A percentile compares a stretch with the other conserved stretches of the same genome.
Evolutionary conservation across 2,113 vertebrate genomes (phyloP).

Genomic region (Jaculus jaculus): DNA sequence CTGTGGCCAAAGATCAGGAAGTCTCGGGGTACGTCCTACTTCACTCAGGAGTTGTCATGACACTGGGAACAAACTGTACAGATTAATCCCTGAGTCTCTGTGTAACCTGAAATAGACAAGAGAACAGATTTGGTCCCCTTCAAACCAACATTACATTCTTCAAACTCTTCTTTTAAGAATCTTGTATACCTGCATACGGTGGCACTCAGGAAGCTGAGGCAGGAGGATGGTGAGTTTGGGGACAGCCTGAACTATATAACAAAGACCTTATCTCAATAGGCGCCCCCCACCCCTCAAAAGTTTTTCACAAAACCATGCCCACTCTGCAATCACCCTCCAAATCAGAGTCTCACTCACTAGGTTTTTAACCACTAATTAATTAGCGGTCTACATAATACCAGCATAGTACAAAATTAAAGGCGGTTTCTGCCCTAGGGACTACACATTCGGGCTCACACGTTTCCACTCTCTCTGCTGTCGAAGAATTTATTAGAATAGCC

Average conservation of each 20-base stretch:
- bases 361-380: neutral
- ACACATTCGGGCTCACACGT: neutral
- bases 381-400: neutral
- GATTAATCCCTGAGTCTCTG: neutral
- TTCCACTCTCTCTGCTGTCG: neutral
- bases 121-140: neutral
- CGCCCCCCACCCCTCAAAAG: neutral
- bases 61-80: neutral
- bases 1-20: neutral
- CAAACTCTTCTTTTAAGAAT: neutral
- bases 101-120: neutral
- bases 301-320: neutral
- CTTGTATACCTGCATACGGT: neutral
- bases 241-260: neutral
- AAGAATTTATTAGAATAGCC: neutral
- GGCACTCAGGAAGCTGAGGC: neutral
- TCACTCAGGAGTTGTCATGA: neutral
- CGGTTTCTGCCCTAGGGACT: neutral
- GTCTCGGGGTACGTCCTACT: neutral
- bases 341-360: neutral
- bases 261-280: neutral
- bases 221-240: neutral
- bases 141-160: conserved; percentile 11
- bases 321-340: neutral
- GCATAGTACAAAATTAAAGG: neutral